Base-by-base conservation (phyloP, 2,113 vertebrate species). In the Python bivittatus region DNA sequence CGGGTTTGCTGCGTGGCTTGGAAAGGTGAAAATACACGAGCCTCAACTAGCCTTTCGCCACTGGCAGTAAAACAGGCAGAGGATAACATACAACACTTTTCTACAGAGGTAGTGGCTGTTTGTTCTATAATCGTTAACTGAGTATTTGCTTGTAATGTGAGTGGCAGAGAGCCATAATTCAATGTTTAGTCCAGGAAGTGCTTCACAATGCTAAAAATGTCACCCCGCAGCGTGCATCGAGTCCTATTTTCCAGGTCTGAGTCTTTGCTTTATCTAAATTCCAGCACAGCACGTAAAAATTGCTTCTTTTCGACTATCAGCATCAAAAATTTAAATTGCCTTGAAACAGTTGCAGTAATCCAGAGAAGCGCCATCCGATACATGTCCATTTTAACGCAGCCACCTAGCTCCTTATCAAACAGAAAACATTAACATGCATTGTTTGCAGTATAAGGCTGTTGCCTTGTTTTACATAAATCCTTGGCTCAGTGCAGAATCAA, bases 311-410 rank as follows among this genome's bases (percentile, higher is more conserved):
- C 95, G 95, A 95, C 96, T 95, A 95, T 52, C 89, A 94, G 91
- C 95, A 95, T 97, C 2, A 97, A 97, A 97, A 97, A 97, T 95
- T 96, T 96, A 95, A 97, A 96, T 96, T 96, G 96, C 93, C 96
- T 95, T 92, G 95, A 96, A 97, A 96, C 61, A 96, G 91, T 97
- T 94, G 95, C 94, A 93, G 94, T 94, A 93, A 95, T 93, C 94
- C 52, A 92, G 88, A 86, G 44, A 91, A 5, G 94, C 92, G 94
- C 6, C 48, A 95, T 94, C 96, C 92, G 92, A 96, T 96, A 91
- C 91, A 95, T 85, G 88, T 91, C 89, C 94, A 95, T 93, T 96
- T 95, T 93, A 89, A 92, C 95, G 95, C 89, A 94, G 90, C 88
- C 88, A 93, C 95, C 92, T 96, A 91, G 93, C 95, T 92, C 92